A percentile compares a stretch with the other conserved stretches of the same genome.
phyloP scores from a whole-genome alignment of 2,113 vertebrate species.

The Zeus faber region DNA sequence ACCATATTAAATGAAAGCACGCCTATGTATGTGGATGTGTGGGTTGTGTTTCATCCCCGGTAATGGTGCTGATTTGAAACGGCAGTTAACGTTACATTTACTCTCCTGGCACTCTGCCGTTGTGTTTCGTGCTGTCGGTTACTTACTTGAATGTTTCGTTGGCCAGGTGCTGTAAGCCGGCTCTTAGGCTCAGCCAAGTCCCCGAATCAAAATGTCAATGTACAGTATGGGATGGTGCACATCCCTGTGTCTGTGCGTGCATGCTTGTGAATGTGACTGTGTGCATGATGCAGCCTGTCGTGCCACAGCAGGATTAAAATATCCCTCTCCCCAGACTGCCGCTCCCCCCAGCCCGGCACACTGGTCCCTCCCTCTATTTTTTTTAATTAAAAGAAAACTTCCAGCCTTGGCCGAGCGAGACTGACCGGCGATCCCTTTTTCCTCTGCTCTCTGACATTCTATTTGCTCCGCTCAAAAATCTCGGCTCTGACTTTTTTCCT shows the following conservation, averaged over 20 bases:
- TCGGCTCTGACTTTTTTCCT: slow-evolving; percentile 13
- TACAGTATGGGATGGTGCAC: neutral
- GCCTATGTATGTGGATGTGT: no score
- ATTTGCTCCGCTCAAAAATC: neutral
- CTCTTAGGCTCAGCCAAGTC: no score
- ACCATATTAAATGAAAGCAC: no score
- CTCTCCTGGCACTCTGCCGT: no score
- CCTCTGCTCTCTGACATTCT: slow-evolving; percentile 38
- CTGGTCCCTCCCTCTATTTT: slow-evolving; percentile 64
- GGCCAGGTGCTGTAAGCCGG: no score
- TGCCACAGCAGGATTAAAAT: slow-evolving; percentile 72
- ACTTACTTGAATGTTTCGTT: neutral
- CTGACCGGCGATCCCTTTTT: slow-evolving; percentile 37
- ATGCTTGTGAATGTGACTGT: slow-evolving; percentile 7
- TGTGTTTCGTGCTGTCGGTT: neutral
- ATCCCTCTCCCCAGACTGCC: slow-evolving; percentile 53
- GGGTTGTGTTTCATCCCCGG: no score
- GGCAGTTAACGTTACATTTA: no score
- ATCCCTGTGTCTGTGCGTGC: neutral
- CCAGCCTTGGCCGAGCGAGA: slow-evolving; percentile 41
- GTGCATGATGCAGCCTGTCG: slow-evolving; percentile 50
- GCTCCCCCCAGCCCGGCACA: slow-evolving; percentile 31
- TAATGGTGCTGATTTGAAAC: no score
- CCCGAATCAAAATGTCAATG: no score
- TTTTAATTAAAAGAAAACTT: slow-evolving; percentile 74